Percentiles rank a stretch among this genome's conserved stretches.
Conservation (phyloP, 2,888 invertebrate species). For the Ormia ochracea region DNA sequence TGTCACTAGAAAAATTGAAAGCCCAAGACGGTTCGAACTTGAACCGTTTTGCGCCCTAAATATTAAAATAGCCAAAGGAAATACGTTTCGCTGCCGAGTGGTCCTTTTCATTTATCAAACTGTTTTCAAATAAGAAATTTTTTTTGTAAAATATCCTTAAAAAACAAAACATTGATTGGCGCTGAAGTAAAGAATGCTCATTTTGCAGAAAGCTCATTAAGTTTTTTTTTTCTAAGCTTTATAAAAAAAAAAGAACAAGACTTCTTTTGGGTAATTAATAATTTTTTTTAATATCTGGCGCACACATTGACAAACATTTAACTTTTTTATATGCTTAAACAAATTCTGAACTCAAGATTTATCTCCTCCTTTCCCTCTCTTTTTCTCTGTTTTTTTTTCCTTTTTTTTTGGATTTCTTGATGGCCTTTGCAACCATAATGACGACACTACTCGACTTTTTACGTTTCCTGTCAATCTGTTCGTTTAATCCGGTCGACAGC, state of each 20-base stretch:
- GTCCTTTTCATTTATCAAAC: too few species aligned
- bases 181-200: too few species aligned
- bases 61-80: too few species aligned
- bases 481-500: constrained; percentile 75
- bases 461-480: not conserved
- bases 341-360: not conserved
- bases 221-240: too few species aligned
- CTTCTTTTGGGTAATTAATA: constrained; percentile 6
- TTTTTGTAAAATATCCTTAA: too few species aligned
- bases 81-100: too few species aligned
- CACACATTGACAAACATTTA: not conserved
- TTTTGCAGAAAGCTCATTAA: too few species aligned
- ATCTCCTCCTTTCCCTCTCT: constrained; percentile 43
- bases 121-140: too few species aligned
- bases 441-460: not conserved
- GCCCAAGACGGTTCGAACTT: too few species aligned
- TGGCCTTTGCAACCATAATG: not conserved
- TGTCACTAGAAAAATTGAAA: too few species aligned
- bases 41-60: too few species aligned
- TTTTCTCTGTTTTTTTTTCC: constrained; percentile 26
- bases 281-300: constrained; percentile 21
- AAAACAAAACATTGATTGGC: too few species aligned
- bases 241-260: not conserved
- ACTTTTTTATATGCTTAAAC: not conserved
- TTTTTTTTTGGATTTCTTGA: not conserved